Conservation (phyloP, 2,113 vertebrate species). For the Hippocampus guttulatus region DNA sequence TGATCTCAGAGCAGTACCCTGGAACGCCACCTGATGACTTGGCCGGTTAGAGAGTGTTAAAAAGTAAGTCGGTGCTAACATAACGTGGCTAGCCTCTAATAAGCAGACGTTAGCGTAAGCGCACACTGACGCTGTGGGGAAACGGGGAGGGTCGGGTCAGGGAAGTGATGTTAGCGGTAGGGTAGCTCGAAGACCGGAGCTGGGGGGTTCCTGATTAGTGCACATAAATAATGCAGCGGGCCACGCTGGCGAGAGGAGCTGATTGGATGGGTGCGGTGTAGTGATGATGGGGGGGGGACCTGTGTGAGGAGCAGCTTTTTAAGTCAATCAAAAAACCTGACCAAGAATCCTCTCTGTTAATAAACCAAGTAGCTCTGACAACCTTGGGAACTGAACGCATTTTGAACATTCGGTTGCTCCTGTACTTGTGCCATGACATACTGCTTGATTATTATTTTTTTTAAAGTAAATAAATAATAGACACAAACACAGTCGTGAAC, state of each 20-base stretch:
- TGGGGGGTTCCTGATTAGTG: conserved; percentile 67
- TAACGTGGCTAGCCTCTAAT: conserved; percentile 59
- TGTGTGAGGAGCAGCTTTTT: conserved; percentile 37
- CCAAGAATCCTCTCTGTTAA: neutral
- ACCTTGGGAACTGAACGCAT: neutral
- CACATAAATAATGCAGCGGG: conserved; percentile 65
- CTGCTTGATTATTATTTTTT: too few relatives aligned
- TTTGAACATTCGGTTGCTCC: neutral
- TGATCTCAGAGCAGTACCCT: conserved; percentile 50
- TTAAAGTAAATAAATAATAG: too few relatives aligned
- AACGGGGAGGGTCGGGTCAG: conserved; percentile 68
- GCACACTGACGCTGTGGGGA: conserved; percentile 62
- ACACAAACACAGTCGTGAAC: neutral
- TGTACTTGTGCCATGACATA: neutral
- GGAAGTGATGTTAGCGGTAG: conserved; percentile 67
- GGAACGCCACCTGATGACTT: conserved; percentile 35
- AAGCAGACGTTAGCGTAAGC: conserved; percentile 67
- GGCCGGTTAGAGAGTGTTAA: conserved; percentile 60
- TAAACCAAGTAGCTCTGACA: neutral
- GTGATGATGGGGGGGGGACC: conserved; percentile 48
- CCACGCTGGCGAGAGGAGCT: conserved; percentile 30
- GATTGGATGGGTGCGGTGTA: conserved; percentile 59
- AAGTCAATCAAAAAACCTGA: conserved; percentile 20
- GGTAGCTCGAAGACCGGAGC: conserved; percentile 60
- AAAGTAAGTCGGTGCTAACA: conserved; percentile 55